A percentile compares a stretch with the other conserved stretches of the same genome.
Conservation (phyloP, 2,797 vertebrate genomes). For the Trachurus trachurus region DNA sequence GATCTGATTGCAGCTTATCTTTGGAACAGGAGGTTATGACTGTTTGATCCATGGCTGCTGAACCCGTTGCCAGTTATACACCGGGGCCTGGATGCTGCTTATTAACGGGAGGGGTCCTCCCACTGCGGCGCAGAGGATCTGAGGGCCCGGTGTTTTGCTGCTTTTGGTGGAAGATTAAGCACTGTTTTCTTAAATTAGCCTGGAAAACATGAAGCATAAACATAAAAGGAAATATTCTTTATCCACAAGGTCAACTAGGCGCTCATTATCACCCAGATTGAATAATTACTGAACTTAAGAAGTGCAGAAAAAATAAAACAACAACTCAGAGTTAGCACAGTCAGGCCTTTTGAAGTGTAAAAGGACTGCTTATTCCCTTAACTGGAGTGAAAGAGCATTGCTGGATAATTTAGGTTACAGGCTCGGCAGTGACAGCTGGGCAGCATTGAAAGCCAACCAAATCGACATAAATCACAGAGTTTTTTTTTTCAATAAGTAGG, state of each 20-base stretch:
- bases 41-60: conserved; percentile 82
- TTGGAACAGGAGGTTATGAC: conserved; percentile 85
- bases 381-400: conserved; percentile 80
- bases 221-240: conserved; percentile 79
- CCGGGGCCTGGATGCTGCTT: conserved; percentile 73
- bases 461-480: conserved; percentile 83
- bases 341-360: conserved; percentile 83
- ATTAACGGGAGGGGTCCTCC: conserved; percentile 75
- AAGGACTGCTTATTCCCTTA: conserved; percentile 83
- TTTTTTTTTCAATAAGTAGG: conserved; percentile 86
- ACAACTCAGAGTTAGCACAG: conserved; percentile 64
- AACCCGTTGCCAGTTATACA: conserved; percentile 78
- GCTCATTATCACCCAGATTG: conserved; percentile 80
- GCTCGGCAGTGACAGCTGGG: conserved; percentile 85
- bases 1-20: conserved; percentile 83
- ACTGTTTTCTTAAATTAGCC: conserved; percentile 83
- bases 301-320: conserved; percentile 66
- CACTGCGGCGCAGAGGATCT: conserved; percentile 52
- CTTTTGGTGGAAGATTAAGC: conserved; percentile 84
- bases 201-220: conserved; percentile 75
- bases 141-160: conserved; percentile 71
- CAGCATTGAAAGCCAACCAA: conserved; percentile 83
- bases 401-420: conserved; percentile 88
- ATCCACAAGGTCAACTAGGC: conserved; percentile 78
- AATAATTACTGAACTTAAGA: conserved; percentile 80